Base-by-base conservation (phyloP, 1,140 invertebrate species). In the Drosophila tani region DNA sequence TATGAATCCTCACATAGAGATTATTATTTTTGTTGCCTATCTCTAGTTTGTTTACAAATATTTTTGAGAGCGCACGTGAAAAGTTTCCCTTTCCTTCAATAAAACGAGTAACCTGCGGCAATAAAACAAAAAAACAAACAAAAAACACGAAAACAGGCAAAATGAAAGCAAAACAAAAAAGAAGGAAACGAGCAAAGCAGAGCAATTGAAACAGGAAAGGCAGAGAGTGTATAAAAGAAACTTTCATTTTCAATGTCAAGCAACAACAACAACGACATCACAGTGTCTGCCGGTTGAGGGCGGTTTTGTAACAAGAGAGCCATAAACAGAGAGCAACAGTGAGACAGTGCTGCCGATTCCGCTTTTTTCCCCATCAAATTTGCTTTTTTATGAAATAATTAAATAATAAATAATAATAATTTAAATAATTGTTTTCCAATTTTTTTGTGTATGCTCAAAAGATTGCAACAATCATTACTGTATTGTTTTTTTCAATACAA, bases 171-270 rank as follows among this genome's bases (percentile, higher is more conserved):
- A 59, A 63, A 64, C 46, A 45, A 76, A 47, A 46, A 56, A 50
- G 29, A 56, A 62, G 8, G 15, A 45, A 76, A 12, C 12, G 19
- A 40, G 53, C 50, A 65, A 57, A 46, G 32, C 60, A 66, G 29
- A 29, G 53, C 67, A 69, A 64, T 47, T 51, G 35, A 67, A 75
- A 60, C 21, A 45, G 47, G 29, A 67, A 79, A 73, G 50, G 68
- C 19, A 66, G 49, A 62, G 58, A 55, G 45, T 32, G 38, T 38
- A 38, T 15, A 55, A 53, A 75, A 65, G 40, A 77, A 82, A 88
- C 84, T 88, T 88, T 83, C 76, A 63, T 58, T 80, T 86, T 86
- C 81, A 86, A 86, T 83, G 83, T 86, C 83, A 88, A 81, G 60
- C 17, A 49, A 58, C 24, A 56, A 59, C 49, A 66, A 69, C 27